A percentile compares a stretch with the other conserved stretches of the same genome.
Conservation (phyloP, 1,140 invertebrate genomes). For the Brachionus angularis region DNA sequence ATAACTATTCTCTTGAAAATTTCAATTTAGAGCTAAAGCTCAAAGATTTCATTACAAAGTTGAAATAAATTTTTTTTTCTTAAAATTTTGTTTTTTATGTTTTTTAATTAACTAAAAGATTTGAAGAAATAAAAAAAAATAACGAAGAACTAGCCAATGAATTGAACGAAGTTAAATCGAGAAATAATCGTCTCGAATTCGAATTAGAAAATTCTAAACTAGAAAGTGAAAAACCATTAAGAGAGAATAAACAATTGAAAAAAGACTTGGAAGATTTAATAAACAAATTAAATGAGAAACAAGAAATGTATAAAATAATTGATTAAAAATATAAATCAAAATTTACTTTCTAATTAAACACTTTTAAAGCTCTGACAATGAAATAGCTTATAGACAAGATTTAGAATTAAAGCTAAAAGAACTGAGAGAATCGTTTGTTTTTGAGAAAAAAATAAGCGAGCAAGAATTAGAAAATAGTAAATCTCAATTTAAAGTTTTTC, state of each 20-base stretch:
- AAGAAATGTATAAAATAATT: constrained; percentile 13
- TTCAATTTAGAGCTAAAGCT: constrained; percentile 10
- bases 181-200: constrained; percentile 36
- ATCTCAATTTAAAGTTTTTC: constrained; percentile 12
- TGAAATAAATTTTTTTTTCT: not conserved
- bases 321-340: not conserved
- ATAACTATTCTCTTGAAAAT: constrained; percentile 24
- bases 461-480: constrained; percentile 33
- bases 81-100: not conserved
- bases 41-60: constrained; percentile 20
- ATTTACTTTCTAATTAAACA: too few species aligned
- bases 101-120: not conserved
- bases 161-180: constrained; percentile 25
- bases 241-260: constrained; percentile 24
- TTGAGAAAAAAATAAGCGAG: constrained; percentile 29
- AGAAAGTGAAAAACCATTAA: not conserved
- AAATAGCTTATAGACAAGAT: constrained; percentile 19
- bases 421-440: constrained; percentile 5
- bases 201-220: constrained; percentile 30
- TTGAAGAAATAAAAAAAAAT: constrained; percentile 17
- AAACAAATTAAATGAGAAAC: constrained; percentile 15
- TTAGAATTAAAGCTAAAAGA: constrained; percentile 24
- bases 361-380: constrained; percentile 12
- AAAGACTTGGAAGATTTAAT: constrained; percentile 30
- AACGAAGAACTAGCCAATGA: constrained; percentile 27